Conservation (phyloP, 2,797 vertebrate genomes). For the Sebastiscus albofasciatus region DNA sequence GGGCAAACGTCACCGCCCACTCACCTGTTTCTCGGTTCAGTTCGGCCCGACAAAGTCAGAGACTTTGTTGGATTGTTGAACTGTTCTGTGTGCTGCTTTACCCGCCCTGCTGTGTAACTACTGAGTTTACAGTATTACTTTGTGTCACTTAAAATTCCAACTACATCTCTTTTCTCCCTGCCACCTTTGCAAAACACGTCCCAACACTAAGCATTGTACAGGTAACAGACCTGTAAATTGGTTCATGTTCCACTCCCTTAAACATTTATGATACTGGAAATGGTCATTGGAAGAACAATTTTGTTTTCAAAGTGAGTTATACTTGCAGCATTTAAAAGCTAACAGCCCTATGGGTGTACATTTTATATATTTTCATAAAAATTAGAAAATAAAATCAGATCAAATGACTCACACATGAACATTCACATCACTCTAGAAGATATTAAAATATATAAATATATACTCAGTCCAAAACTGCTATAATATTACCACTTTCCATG, state of each 20-base stretch:
- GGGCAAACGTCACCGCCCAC: too few species aligned
- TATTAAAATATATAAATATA: not conserved
- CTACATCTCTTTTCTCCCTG: slow-evolving; percentile 33
- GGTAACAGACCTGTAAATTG: slow-evolving; percentile 58
- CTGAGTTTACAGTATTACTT: not conserved
- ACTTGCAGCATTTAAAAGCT: slow-evolving; percentile 49
- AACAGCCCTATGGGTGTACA: slow-evolving; percentile 19
- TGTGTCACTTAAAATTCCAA: slow-evolving; percentile 54
- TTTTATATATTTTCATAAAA: slow-evolving; percentile 27
- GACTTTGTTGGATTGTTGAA: too few species aligned
- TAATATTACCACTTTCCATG: not conserved
- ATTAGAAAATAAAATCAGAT: not conserved
- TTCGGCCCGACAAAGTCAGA: too few species aligned
- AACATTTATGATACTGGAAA: slow-evolving; percentile 67
- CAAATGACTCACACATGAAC: not conserved
- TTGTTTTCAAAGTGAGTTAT: slow-evolving; percentile 64
- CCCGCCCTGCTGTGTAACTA: too few species aligned
- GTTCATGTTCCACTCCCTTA: slow-evolving; percentile 63
- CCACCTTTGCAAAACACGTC: slow-evolving; percentile 35
- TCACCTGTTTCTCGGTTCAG: too few species aligned
- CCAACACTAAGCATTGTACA: slow-evolving; percentile 40
- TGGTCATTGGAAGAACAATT: slow-evolving; percentile 57
- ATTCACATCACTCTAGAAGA: not conserved
- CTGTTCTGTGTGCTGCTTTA: too few species aligned
- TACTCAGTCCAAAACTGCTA: not conserved